Evolutionary conservation across 2,888 invertebrate species (phyloP).

Genomic region (Drosophila meridiana): DNA sequence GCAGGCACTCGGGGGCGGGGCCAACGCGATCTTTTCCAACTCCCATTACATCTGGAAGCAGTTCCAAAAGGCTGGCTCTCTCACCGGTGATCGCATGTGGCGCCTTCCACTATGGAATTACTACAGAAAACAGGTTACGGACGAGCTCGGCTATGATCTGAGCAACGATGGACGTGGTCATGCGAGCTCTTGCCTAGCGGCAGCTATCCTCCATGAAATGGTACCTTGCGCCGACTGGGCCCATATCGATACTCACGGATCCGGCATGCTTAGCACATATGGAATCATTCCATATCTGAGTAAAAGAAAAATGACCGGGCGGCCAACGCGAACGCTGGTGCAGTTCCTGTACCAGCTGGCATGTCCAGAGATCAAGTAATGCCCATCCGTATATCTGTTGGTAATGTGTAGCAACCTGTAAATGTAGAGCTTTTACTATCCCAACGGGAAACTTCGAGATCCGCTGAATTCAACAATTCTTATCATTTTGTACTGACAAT

Average conservation of each 20-base stretch:
- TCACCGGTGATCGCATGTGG: constrained; percentile 88
- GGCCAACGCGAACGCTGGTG: constrained; percentile 87
- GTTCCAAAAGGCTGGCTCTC: constrained; percentile 86
- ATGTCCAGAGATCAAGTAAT: constrained; percentile 78
- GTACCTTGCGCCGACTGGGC: constrained; percentile 88
- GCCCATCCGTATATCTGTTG: neutral
- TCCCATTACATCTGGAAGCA: constrained; percentile 86
- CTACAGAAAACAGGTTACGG: constrained; percentile 79
- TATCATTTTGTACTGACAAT: neutral
- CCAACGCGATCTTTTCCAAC: constrained; percentile 87
- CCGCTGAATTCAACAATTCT: neutral
- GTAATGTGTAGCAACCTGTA: neutral
- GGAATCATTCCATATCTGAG: constrained; percentile 88
- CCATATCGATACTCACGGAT: constrained; percentile 90
- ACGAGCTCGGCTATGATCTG: constrained; percentile 86
- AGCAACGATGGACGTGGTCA: constrained; percentile 87
- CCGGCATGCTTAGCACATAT: constrained; percentile 87
- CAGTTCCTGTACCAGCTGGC: constrained; percentile 85
- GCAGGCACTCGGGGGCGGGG: constrained; percentile 87
- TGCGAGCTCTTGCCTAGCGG: constrained; percentile 89
- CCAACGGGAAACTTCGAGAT: neutral
- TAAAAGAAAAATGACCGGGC: constrained; percentile 87
- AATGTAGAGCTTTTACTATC: neutral
- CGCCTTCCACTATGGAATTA: constrained; percentile 87
- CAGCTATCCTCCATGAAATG: constrained; percentile 89